Evolutionary conservation across 2,113 vertebrate genomes (phyloP), one percentile per base, ranked within the genome.

Genomic region (Tautogolabrus adspersus): DNA sequence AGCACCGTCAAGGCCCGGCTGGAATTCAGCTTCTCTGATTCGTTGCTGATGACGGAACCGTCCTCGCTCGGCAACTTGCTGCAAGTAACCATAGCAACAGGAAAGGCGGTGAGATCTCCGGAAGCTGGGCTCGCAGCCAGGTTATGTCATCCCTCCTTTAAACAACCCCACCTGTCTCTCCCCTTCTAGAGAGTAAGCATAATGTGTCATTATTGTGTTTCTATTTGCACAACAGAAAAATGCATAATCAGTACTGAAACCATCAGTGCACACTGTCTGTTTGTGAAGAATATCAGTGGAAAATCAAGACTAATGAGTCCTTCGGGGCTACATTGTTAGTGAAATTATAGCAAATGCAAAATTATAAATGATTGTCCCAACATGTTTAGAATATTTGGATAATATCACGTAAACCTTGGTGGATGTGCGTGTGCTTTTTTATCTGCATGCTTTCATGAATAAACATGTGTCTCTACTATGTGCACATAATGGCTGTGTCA

Each of bases 51-150:
- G 95, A 97, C 94, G 93, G 97, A 99, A 93, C 96, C 97, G 0
- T 94, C 96, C 92, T 98, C 97, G 74, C 97, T 99, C 66, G 96
- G 96, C 90, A 97, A 97, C 92, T 88, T 95, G 95, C 97, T 97
- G 96, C 90, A 95, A 95, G 96, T 95, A 97, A 98, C 96, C 97
- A 99, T 96, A 96, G 97, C 96, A 98, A 99, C 97, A 97, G 93
- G 92, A 93, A 85, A 95, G 94, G 91, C 66, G 77, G 94, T 98
- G 91, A 98, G 94, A 93, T 92, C 77, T 67, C 66, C 30, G 90
- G 71, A 89, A 77, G 87, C 68, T 83, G 88, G 93, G 86, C 88
- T 88, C 66, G 0, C 90, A 84, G 90, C 94, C 95, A 96, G 94
- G 93, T 93, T 93, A 90, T 92, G 87, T 93, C 93, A 91, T 86